phyloP scores from a whole-genome alignment of 35 echinoderm and acorn worm species.

The Anneissia japonica region DNA sequence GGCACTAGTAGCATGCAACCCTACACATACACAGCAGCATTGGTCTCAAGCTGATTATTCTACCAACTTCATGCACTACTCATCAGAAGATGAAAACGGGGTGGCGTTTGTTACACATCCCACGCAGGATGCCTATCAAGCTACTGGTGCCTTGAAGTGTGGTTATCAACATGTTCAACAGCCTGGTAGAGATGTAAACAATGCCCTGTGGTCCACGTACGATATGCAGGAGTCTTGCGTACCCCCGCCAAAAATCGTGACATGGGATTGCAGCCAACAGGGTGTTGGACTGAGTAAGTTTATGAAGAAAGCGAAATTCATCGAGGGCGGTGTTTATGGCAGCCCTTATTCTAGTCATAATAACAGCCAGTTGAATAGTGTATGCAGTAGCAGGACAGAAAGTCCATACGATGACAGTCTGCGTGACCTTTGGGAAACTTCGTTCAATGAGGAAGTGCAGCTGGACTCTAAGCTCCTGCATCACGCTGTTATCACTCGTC shows the following conservation, averaged over 20 bases:
- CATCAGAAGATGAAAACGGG: background rate
- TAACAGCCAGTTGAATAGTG: constrained; percentile 89
- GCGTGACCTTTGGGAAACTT: constrained; percentile 69
- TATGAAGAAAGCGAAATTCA: constrained; percentile 54
- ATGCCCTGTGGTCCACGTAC: constrained; percentile 92
- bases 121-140: background rate
- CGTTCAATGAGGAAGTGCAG: background rate
- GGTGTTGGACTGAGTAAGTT: constrained; percentile 44
- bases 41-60: background rate
- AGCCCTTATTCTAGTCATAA: constrained; percentile 90
- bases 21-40: background rate
- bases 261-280: constrained; percentile 23
- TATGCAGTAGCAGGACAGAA: constrained; percentile 43
- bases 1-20: background rate
- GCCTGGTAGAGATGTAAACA: constrained; percentile 53
- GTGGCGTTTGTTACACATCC: background rate
- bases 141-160: background rate
- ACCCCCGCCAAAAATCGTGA: constrained; percentile 84
- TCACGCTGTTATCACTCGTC: background rate
- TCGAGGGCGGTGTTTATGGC: constrained; percentile 95
- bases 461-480: background rate
- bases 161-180: background rate
- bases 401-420: constrained; percentile 78
- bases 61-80: background rate
- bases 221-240: constrained; percentile 50